phyloP scores from a whole-genome alignment of 2,113 vertebrate species.

The Tricholaema leucomelas region DNA sequence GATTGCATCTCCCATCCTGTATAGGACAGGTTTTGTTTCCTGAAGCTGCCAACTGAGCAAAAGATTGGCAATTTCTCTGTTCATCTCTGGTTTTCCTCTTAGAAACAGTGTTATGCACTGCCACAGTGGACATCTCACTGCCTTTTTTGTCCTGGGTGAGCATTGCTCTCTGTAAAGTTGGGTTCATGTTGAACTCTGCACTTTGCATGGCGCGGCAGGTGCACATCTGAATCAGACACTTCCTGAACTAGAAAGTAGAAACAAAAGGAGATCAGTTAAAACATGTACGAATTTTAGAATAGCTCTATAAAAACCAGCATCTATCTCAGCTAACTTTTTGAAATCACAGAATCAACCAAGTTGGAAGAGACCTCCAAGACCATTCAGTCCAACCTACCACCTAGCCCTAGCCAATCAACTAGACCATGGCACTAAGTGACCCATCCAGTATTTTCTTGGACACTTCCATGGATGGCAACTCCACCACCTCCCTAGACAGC shows the following conservation, averaged over 20 bases:
- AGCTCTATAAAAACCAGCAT: background rate
- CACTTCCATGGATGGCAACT: too few relatives aligned
- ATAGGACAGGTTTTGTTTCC: constrained; percentile 81
- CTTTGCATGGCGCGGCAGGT: constrained; percentile 54
- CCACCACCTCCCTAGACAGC: too few relatives aligned
- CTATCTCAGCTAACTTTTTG: background rate
- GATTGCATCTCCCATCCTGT: background rate
- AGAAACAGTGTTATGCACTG: constrained; percentile 42
- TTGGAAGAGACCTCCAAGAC: too few relatives aligned
- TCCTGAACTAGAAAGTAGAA: constrained; percentile 80
- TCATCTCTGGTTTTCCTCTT: constrained; percentile 64
- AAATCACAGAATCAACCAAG: too few relatives aligned
- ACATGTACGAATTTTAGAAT: background rate
- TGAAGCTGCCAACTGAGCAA: constrained; percentile 71
- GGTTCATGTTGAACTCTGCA: constrained; percentile 68
- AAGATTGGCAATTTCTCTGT: constrained; percentile 62
- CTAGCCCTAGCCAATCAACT: too few relatives aligned
- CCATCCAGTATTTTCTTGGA: too few relatives aligned
- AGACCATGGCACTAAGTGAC: too few relatives aligned
- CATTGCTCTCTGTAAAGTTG: constrained; percentile 67
- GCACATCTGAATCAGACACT: constrained; percentile 84
- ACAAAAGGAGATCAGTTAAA: background rate
- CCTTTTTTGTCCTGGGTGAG: constrained; percentile 71
- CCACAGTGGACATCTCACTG: constrained; percentile 77
- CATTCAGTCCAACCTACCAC: too few relatives aligned